Percentiles rank a stretch among this genome's conserved stretches.
phyloP scores from a whole-genome alignment of 2,888 invertebrate genomes.

The Biston stratarius region DNA sequence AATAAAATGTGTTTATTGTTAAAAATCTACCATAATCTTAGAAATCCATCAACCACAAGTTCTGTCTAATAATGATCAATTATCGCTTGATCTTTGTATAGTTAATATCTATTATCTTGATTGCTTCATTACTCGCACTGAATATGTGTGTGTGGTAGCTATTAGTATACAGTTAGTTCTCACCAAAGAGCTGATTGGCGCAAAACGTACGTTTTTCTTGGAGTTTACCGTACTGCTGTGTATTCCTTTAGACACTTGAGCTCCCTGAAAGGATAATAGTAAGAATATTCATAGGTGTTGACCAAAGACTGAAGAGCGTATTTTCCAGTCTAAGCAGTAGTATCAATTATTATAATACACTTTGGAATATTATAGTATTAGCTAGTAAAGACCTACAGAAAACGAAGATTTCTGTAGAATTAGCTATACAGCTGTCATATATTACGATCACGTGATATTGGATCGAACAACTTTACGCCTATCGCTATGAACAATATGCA shows the following conservation, averaged over 20 bases:
- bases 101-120: neutral
- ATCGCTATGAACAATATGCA: constrained; percentile 6
- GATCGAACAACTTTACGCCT: neutral
- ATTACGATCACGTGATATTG: constrained; percentile 37
- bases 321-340: no score
- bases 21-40: neutral
- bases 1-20: neutral
- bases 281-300: no score
- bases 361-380: neutral
- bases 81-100: no score
- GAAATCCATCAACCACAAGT: neutral
- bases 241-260: constrained; percentile 74
- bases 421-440: neutral
- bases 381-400: no score
- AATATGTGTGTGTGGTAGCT: constrained; percentile 36
- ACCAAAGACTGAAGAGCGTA: neutral
- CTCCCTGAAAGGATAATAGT: constrained; percentile 64
- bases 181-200: constrained; percentile 79
- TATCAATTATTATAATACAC: no score
- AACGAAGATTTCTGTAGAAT: neutral
- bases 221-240: constrained; percentile 77
- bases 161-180: constrained; percentile 83
- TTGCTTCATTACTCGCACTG: constrained; percentile 52
- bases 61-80: no score
- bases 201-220: constrained; percentile 78